These are phyloP conservation scores for Frieseomelitta varia DNA, from an alignment of 1,140 invertebrate species.

Conservation along the genomic window DNA sequence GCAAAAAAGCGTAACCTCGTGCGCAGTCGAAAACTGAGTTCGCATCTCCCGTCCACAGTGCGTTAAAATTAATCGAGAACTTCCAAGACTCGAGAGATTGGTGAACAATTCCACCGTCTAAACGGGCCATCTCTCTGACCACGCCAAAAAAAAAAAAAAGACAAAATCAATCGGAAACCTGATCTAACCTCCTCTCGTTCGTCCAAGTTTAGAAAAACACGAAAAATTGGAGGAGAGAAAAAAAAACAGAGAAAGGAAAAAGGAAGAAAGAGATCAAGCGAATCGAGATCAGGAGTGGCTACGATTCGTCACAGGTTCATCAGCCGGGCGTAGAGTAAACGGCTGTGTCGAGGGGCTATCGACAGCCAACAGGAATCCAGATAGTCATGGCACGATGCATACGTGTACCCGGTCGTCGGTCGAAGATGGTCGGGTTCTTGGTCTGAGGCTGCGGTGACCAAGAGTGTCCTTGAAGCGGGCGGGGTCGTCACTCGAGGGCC, in stretches of 20 bases:
- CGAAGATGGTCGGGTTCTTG: slow-evolving; percentile 71
- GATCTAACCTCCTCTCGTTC: not conserved
- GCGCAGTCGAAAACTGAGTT: too few relatives aligned
- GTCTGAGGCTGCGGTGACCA: slow-evolving; percentile 72
- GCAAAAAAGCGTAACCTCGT: too few relatives aligned
- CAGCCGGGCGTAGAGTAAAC: slow-evolving; percentile 13
- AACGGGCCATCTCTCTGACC: too few relatives aligned
- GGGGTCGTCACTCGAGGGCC: slow-evolving; percentile 81
- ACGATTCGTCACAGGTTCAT: slow-evolving; percentile 32
- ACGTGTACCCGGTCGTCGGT: slow-evolving; percentile 71
- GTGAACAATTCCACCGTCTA: too few relatives aligned
- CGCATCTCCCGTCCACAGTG: too few relatives aligned
- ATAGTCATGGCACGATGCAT: slow-evolving; percentile 69
- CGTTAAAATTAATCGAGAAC: too few relatives aligned
- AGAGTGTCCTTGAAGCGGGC: slow-evolving; percentile 81
- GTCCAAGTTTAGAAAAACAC: not conserved
- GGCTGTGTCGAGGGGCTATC: slow-evolving; percentile 26
- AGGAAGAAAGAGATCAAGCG: not conserved
- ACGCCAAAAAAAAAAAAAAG: not conserved
- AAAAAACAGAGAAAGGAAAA: too few relatives aligned
- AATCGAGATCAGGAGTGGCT: slow-evolving; percentile 5
- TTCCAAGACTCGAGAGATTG: too few relatives aligned
- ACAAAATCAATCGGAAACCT: not conserved
- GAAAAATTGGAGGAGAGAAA: not conserved
- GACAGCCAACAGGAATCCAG: slow-evolving; percentile 65